These are phyloP conservation scores for western clawed frog (Xenopus tropicalis) DNA, from an alignment of 2,113 vertebrate genomes.

Conservation along the genomic window DNA sequence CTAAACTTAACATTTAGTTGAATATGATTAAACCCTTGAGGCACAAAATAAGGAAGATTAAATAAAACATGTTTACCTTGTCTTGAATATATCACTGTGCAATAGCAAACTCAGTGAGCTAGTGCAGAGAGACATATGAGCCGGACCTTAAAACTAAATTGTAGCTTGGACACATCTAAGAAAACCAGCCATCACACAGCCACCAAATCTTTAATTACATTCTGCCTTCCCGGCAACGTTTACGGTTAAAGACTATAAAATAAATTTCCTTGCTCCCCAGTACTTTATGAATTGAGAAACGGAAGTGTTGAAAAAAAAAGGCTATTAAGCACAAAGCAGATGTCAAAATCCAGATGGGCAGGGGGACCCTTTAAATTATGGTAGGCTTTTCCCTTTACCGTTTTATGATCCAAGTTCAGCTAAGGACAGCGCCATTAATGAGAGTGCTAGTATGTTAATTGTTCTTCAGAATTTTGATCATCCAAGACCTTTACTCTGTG, in stretches of 20 bases:
- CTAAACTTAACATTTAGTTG: no score
- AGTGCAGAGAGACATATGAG: no score
- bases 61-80: no score
- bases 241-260: slow-evolving; percentile 7
- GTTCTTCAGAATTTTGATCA: slow-evolving; percentile 35
- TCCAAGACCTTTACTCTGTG: slow-evolving; percentile 47
- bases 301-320: slow-evolving; percentile 36
- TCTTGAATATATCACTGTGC: no score
- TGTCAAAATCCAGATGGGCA: slow-evolving; percentile 42
- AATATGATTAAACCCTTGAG: no score
- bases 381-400: slow-evolving; percentile 32
- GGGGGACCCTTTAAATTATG: slow-evolving; percentile 39
- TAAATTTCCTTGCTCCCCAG: not conserved
- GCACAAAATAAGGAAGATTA: no score
- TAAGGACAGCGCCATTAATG: slow-evolving; percentile 42
- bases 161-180: no score
- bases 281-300: slow-evolving; percentile 24
- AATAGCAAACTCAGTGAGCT: no score
- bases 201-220: no score
- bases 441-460: slow-evolving; percentile 49
- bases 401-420: slow-evolving; percentile 31
- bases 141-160: no score
- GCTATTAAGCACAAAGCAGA: slow-evolving; percentile 39
- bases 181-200: no score
- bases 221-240: not conserved